These are phyloP conservation scores for Lasiurus cinereus DNA, from an alignment of 2,113 vertebrate species.

Conservation along the genomic window DNA sequence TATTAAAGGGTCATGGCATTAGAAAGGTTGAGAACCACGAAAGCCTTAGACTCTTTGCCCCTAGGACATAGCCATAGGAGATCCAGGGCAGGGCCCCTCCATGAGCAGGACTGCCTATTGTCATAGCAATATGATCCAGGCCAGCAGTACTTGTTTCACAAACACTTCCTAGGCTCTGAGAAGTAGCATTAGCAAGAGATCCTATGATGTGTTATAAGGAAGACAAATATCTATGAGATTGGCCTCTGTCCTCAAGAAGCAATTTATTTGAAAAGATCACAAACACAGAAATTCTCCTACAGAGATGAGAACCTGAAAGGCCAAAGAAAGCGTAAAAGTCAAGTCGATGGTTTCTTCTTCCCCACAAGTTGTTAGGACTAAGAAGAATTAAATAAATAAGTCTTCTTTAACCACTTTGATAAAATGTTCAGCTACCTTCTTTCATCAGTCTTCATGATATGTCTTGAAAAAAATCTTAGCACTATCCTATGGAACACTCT, in stretches of 20 bases:
- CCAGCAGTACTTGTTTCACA: neutral
- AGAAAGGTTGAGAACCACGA: too few species aligned
- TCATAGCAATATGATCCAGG: neutral
- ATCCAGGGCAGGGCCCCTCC: rapidly evolving
- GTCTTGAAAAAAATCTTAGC: neutral
- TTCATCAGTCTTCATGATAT: neutral
- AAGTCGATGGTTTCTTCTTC: neutral
- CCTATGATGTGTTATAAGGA: neutral
- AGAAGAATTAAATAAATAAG: neutral
- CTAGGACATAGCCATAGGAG: neutral
- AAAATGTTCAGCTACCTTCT: neutral
- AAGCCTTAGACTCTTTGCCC: neutral
- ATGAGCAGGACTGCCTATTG: neutral
- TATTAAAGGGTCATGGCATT: too few species aligned
- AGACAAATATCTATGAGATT: neutral
- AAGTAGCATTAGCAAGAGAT: neutral
- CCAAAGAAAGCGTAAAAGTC: neutral
- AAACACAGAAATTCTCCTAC: neutral
- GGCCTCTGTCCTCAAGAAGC: neutral
- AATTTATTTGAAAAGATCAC: neutral
- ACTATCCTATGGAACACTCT: neutral
- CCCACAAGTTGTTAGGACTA: neutral
- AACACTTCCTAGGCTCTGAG: neutral
- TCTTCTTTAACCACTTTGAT: neutral
- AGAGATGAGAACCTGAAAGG: neutral